Evolutionary conservation across 1,140 invertebrate species (phyloP), one percentile per base, ranked within the genome.

Genomic region (Saccostrea cuccullata): DNA sequence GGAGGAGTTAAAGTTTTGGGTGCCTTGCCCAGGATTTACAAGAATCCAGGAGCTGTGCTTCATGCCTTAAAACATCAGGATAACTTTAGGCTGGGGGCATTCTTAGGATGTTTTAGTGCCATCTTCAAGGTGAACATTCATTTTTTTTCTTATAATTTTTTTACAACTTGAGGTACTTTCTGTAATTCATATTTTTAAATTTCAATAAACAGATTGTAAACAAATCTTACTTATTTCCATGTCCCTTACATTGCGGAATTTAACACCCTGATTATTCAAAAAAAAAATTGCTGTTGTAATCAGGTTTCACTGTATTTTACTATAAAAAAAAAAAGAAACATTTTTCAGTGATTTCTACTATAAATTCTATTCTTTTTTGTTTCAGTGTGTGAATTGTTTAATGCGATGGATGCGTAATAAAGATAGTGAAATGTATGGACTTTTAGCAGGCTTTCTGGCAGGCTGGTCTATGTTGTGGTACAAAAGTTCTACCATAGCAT

Each of bases 381-480:
- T 85, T 58, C 87, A 94, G 94, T 89, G 84, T 77, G 88, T 94
- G 20, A 94, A 93, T 89, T 95, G 94, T 90, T 58, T 92, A 17
- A 87, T 95, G 36, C 91, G 94, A 26, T 93, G 92, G 92, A 0
- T 93, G 0, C 87, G 94, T 5, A 89, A 93, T 55, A 91, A 92
- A 82, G 93, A 95, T 86, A 86, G 90, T 8, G 83, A 86, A 5
- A 11, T 92, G 8, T 92, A 95, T 90, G 94, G 94, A 8, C 64
- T 94, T 17, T 55, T 95, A 30, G 91, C 93, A 3, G 94, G 94
- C 0, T 93, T 94, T 86, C 26, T 94, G 30, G 94, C 94, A 23
- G 94, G 94, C 1, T 92, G 92, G 89, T 92, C 93, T 26, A 94
- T 95, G 94, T 60, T 94, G 58, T 94, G 92, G 88, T 95, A 94